Conservation (phyloP, 2,797 vertebrate genomes). For the Sphenopsis melanotis region DNA sequence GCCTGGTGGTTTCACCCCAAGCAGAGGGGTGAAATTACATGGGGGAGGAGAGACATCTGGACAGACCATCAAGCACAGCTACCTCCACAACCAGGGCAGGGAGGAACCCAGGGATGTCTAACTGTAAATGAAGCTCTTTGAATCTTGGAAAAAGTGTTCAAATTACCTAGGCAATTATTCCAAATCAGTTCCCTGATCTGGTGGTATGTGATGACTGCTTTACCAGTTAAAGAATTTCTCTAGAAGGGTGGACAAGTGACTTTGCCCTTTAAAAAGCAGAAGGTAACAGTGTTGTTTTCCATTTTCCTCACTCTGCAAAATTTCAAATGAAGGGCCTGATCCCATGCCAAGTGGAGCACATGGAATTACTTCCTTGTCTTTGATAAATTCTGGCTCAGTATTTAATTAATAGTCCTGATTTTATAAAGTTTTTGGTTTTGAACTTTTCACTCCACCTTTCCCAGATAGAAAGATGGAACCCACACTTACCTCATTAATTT, state of each 20-base stretch:
- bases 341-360: constrained; percentile 48
- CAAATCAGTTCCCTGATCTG: background rate
- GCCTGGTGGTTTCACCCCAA: background rate
- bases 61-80: background rate
- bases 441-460: constrained; percentile 58
- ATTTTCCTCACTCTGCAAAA: constrained; percentile 6
- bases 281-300: constrained; percentile 1
- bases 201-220: background rate
- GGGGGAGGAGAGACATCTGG: background rate
- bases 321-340: constrained; percentile 25
- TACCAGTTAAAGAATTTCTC: background rate
- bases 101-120: background rate
- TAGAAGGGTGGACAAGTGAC: background rate
- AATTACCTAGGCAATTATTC: background rate
- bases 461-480: constrained; percentile 24
- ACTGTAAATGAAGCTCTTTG: background rate
- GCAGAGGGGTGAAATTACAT: background rate
- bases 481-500: constrained; percentile 43
- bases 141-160: background rate
- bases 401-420: constrained; percentile 46
- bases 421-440: constrained; percentile 33
- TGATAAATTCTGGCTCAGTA: constrained; percentile 52
- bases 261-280: background rate
- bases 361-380: constrained; percentile 60
- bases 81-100: background rate